Conservation (phyloP, 2,797 vertebrate genomes). For the Channallabes apus region DNA sequence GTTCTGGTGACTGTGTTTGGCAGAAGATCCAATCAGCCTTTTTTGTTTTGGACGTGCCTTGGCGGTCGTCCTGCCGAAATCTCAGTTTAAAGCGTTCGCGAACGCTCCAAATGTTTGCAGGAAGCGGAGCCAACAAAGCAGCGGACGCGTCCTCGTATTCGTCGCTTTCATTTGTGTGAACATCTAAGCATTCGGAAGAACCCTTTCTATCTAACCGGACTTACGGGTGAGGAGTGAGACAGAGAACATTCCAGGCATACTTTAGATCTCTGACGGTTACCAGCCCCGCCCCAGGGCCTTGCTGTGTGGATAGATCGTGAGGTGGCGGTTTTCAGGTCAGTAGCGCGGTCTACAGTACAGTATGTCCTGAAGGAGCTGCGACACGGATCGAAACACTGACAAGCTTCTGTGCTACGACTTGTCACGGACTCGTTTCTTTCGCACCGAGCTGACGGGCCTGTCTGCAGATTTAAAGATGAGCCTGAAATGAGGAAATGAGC, state of each 20-base stretch:
- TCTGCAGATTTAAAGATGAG: not conserved
- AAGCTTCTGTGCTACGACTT: not conserved
- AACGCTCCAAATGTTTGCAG: not conserved
- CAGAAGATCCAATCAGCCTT: not conserved
- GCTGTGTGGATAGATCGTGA: not conserved
- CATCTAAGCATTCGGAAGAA: not conserved
- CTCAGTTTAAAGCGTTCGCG: not conserved
- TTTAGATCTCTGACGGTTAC: not conserved
- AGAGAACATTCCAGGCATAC: not conserved
- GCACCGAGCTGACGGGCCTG: too few relatives aligned
- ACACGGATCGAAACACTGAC: not conserved
- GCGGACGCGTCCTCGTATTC: not conserved
- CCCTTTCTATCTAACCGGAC: conserved; percentile 1
- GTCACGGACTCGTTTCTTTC: too few relatives aligned
- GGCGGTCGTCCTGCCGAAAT: not conserved
- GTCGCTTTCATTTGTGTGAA: not conserved
- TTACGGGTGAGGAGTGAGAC: not conserved
- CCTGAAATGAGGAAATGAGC: not conserved
- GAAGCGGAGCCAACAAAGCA: not conserved
- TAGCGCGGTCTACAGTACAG: too few relatives aligned
- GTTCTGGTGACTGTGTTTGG: not conserved
- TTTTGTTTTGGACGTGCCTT: conserved; percentile 5
- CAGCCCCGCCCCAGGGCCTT: not conserved
- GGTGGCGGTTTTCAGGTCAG: not conserved
- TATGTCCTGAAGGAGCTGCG: not conserved